phyloP scores from a whole-genome alignment of 2,888 invertebrate species.

The Lamellibrachia satsuma region DNA sequence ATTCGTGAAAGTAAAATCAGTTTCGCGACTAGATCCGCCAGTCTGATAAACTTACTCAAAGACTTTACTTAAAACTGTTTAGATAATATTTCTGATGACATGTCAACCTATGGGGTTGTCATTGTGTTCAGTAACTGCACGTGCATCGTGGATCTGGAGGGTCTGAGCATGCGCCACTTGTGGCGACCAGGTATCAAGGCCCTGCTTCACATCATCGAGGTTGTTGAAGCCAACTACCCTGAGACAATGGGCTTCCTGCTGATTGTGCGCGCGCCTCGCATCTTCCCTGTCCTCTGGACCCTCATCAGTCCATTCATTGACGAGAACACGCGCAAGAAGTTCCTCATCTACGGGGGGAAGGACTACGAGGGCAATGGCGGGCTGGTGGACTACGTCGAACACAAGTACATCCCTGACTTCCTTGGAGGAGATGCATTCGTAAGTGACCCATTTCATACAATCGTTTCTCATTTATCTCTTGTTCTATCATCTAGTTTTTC shows the following conservation, averaged over 20 bases:
- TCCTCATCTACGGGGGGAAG: conserved; percentile 89
- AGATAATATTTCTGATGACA: background rate
- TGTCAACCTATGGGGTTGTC: background rate
- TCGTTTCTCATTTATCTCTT: background rate
- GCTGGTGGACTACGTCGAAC: conserved; percentile 84
- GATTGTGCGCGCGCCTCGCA: conserved; percentile 89
- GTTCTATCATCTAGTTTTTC: no score
- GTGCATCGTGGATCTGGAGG: conserved; percentile 89
- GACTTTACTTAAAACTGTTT: background rate
- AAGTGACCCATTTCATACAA: conserved; percentile 37
- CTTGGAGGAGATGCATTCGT: conserved; percentile 90
- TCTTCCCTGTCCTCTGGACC: conserved; percentile 95
- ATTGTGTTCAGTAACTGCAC: conserved; percentile 79
- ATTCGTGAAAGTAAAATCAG: no score
- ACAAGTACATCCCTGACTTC: conserved; percentile 88
- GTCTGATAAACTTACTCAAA: background rate
- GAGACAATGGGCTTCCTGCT: conserved; percentile 92
- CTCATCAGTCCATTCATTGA: conserved; percentile 94
- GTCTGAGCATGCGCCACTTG: conserved; percentile 92
- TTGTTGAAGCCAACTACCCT: conserved; percentile 92
- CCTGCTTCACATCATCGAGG: conserved; percentile 76
- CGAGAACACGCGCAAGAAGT: conserved; percentile 90
- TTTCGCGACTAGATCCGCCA: no score
- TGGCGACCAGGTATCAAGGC: conserved; percentile 89
- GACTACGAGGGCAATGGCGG: conserved; percentile 85